phyloP scores from a whole-genome alignment of 2,113 vertebrate species.

The Peromyscus leucopus region DNA sequence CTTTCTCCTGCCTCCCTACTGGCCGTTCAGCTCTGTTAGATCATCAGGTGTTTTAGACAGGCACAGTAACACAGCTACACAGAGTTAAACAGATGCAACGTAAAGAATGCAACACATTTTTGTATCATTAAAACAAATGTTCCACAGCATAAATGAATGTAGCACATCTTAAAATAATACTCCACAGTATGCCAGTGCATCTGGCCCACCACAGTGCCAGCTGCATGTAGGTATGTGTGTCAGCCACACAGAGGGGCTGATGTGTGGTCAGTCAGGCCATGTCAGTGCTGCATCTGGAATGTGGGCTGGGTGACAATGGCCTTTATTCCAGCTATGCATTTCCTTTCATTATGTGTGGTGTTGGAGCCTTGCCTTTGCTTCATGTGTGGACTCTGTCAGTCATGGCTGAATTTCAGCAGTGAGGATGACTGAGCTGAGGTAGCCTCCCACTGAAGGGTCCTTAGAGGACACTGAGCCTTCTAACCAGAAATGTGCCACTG shows the following conservation, averaged over 20 bases:
- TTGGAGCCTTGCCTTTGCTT: neutral
- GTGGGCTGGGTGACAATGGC: neutral
- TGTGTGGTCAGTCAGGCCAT: rapidly evolving
- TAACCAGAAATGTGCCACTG: neutral
- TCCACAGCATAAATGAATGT: no score
- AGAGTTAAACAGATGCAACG: no score
- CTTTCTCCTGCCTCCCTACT: no score
- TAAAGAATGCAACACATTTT: no score
- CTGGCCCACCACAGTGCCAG: neutral
- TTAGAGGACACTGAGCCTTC: neutral
- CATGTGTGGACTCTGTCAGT: neutral
- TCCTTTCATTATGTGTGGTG: neutral
- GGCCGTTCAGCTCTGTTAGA: no score
- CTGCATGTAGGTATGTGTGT: neutral
- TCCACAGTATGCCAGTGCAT: neutral
- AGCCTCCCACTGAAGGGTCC: neutral
- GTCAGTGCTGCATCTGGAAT: neutral
- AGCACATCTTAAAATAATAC: no score
- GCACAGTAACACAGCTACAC: no score
- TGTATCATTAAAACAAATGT: no score
- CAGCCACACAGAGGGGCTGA: neutral
- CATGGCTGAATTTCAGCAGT: neutral
- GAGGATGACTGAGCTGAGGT: neutral
- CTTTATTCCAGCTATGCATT: neutral
- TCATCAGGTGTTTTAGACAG: no score